Evolutionary conservation across 2,888 invertebrate genomes (phyloP), one percentile per base, ranked within the genome.

Genomic region (Penaeus monodon): DNA sequence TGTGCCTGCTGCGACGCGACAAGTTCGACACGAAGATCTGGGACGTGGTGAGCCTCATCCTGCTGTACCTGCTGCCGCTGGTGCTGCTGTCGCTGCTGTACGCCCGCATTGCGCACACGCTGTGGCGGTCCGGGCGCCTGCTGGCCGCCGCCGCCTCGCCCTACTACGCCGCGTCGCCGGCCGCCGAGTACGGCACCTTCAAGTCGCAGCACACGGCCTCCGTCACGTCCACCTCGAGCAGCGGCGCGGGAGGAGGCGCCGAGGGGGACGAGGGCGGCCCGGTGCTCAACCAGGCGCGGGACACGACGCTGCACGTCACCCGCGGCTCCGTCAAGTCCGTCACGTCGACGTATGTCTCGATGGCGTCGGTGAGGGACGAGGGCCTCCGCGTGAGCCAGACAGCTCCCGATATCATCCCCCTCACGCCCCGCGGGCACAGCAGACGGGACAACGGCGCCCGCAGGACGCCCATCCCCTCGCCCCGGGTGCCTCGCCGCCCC

Each of bases 61-160:
- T 97, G 17, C 95, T 97, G 89, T 97, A 97, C 92, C 94, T 96
- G 73, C 94, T 96, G 68, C 98, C 98, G 0, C 93, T 98, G 81
- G 93, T 95, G 81, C 95, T 97, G 49, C 97, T 98, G 95, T 92
- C 92, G 0, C 94, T 96, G 70, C 93, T 97, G 65, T 98, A 98
- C 92, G 96, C 96, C 65, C 94, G 95, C 91, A 97, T 98, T 85
- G 97, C 97, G 6, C 94, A 96, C 44, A 95, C 96, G 0, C 93
- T 98, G 68, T 97, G 97, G 97, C 91, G 95, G 94, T 93, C 86
- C 22, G 84, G 86, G 0, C 77, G 76, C 10, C 80, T 86, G 20
- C 84, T 84, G 22, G 68, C 84, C 38, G 57, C 78, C 63, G 78
- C 84, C 20, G 65, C 78, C 38, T 84, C 84, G n/a, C 78, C 84